Evolutionary conservation across 2,888 invertebrate species (phyloP), one percentile per base, ranked within the genome.

Genomic region (Brenthis hecate): DNA sequence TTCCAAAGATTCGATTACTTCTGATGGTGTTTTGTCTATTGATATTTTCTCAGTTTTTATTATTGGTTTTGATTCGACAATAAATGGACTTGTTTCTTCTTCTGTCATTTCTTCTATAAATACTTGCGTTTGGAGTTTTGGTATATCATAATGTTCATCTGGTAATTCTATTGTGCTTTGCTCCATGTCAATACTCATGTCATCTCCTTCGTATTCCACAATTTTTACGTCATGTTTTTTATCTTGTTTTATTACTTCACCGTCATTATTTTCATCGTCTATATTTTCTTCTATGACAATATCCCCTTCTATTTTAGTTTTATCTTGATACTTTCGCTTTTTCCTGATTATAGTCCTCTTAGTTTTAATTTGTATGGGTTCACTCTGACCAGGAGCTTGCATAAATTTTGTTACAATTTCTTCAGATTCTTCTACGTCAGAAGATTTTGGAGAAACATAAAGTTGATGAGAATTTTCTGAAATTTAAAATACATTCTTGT

Each of bases 401-500:
- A 93, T 85, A 75, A 94, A 94, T 83, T 94, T 94, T 1, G 94
- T 94, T 53, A 94, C 81, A 19, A 94, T 94, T 89, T 94, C 94
- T 84, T 94, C 94, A 56, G 91, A 89, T 90, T 94, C 94, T 85
- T 94, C 92, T 54, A 86, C 73, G 67, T 93, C 93, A 6, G 89
- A 92, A 71, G 87, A 86, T 77, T 83, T 88, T 16, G 88, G 85
- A 32, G 88, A 88, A 47, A 70, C 65, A 6, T 63, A 56, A 43
- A 66, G 55, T 16, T 56, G 61, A 53, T 78, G 75, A 66, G 77
- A 69, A 65, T 79, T 68, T 78, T 89, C 89, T 90, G 90, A 78
- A 87, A 62, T 13, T 2, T 53, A 56, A 14, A 14, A 48, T 6
- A 28, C 13, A 43, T 19, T 28, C 62, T 36, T 36, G 36, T 43